Evolutionary conservation across 2,797 vertebrate genomes (phyloP).

Genomic region (Pipistrellus pipistrellus): DNA sequence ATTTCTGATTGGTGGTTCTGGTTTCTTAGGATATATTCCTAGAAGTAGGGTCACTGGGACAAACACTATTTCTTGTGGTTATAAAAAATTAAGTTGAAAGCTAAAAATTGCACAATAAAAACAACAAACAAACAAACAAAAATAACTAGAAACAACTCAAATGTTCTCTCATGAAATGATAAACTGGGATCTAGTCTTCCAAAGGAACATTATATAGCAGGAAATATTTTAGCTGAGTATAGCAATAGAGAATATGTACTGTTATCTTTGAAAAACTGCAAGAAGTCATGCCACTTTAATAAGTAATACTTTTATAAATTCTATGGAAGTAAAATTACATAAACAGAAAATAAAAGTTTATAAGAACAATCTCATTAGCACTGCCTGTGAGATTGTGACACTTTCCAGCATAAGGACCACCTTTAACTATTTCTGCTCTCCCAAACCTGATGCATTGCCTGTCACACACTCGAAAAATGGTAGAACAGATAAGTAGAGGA

Average conservation of each 20-base stretch:
- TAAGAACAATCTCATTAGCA: neutral
- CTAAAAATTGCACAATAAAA: no score
- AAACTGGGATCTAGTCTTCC: neutral
- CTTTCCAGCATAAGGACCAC: neutral
- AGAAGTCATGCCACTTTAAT: neutral
- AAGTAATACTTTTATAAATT: neutral
- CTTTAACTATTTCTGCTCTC: conserved; percentile 1
- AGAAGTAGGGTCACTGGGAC: no score
- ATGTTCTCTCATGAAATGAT: neutral
- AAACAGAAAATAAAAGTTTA: neutral
- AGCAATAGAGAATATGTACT: neutral
- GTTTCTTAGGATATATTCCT: no score
- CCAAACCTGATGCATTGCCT: neutral
- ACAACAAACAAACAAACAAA: no score
- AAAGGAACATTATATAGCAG: neutral
- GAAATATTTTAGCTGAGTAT: neutral
- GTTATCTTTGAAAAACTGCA: neutral
- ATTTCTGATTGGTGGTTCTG: no score
- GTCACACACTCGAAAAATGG: neutral
- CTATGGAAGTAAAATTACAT: neutral
- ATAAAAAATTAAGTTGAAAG: no score
- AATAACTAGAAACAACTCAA: neutral
- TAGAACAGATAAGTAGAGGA: neutral
- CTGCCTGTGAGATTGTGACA: neutral
- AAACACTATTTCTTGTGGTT: no score